These are phyloP conservation scores for Harpalus rufipes DNA, from an alignment of 2,888 invertebrate species.

Conservation along the genomic window DNA sequence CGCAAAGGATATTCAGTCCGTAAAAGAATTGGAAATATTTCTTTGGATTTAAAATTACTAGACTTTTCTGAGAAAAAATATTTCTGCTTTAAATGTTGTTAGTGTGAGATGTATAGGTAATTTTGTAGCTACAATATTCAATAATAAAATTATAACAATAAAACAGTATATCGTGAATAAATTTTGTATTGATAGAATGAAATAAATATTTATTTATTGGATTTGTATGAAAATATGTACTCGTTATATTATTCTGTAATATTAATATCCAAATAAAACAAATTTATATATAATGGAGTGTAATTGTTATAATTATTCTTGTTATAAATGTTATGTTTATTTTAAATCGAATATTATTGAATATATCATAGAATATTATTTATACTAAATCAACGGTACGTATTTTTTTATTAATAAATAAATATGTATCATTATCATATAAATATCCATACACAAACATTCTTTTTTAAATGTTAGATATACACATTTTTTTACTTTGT, in stretches of 20 bases:
- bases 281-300: not conserved
- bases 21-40: not conserved
- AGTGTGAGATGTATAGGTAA: too few relatives aligned
- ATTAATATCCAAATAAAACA: not conserved
- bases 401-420: too few relatives aligned
- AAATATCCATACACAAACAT: too few relatives aligned
- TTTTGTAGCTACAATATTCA: too few relatives aligned
- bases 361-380: not conserved
- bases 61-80: too few relatives aligned
- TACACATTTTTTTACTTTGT: too few relatives aligned
- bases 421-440: too few relatives aligned
- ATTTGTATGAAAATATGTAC: not conserved
- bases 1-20: slow-evolving; percentile 19
- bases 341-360: not conserved
- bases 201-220: not conserved
- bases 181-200: not conserved
- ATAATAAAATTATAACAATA: too few relatives aligned
- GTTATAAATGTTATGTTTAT: not conserved
- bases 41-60: not conserved
- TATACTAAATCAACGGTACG: not conserved
- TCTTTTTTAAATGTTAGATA: too few relatives aligned
- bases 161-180: not conserved
- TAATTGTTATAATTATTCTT: not conserved
- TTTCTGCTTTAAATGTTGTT: too few relatives aligned
- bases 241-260: not conserved